phyloP scores from a whole-genome alignment of 2,113 vertebrate species.

The Aix galericulata region DNA sequence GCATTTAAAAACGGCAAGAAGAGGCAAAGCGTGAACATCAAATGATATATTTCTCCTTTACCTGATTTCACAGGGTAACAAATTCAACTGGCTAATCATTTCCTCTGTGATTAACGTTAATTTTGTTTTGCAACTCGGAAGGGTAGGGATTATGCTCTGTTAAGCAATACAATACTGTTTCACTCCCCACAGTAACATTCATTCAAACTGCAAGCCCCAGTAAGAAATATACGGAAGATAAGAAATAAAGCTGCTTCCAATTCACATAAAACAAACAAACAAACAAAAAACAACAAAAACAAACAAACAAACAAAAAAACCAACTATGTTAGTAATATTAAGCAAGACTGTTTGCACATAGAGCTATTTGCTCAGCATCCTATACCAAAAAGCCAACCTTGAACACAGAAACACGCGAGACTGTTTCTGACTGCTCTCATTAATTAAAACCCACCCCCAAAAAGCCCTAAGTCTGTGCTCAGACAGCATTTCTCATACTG shows the following conservation, averaged over 20 bases:
- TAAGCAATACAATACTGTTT: background rate
- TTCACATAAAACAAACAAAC: background rate
- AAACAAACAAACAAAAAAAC: background rate
- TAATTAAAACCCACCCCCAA: background rate
- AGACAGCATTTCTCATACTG: background rate
- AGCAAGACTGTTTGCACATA: background rate
- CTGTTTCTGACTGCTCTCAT: background rate
- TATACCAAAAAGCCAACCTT: background rate
- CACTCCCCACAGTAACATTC: background rate
- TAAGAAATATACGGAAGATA: rapidly evolving
- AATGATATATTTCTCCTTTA: background rate
- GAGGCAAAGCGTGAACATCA: background rate
- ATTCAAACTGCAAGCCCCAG: background rate
- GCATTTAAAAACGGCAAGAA: background rate
- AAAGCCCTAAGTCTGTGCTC: background rate
- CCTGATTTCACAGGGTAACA: background rate
- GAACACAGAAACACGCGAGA: background rate
- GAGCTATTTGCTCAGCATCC: background rate
- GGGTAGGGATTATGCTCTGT: background rate
- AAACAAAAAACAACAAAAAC: too few relatives aligned
- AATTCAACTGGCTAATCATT: background rate
- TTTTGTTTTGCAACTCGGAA: background rate
- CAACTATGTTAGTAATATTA: background rate
- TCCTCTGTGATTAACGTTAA: background rate
- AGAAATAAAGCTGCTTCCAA: background rate